phyloP scores from a whole-genome alignment of 2,113 vertebrate species.

The Rutilus rutilus region DNA sequence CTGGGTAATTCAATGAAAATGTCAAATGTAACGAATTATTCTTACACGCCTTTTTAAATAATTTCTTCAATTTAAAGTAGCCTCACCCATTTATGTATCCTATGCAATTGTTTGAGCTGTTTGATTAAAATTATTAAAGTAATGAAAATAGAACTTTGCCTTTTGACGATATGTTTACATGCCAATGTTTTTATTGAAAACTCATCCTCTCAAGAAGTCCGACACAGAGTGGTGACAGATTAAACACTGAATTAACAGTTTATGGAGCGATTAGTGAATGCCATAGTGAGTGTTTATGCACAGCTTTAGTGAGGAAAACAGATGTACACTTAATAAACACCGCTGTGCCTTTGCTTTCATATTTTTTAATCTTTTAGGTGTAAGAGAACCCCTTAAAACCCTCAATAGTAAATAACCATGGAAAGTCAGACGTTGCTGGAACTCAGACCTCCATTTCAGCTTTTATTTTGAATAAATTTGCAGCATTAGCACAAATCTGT shows the following conservation, averaged over 20 bases:
- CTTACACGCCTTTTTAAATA: neutral
- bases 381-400: neutral
- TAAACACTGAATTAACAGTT: neutral
- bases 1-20: neutral
- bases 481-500: neutral
- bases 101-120: slow-evolving; percentile 66
- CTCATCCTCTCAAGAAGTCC: neutral
- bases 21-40: neutral
- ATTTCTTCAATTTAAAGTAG: slow-evolving; percentile 38
- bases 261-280: neutral
- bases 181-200: neutral
- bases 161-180: neutral
- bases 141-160: neutral
- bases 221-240: neutral
- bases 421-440: too few species aligned
- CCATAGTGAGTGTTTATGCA: neutral
- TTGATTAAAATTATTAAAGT: slow-evolving; percentile 53
- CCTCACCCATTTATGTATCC: slow-evolving; percentile 51
- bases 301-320: neutral
- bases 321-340: neutral
- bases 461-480: neutral
- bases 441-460: neutral
- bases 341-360: neutral
- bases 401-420: too few species aligned
- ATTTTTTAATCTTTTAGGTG: neutral